Evolutionary conservation across 1,140 invertebrate genomes (phyloP).

Genomic region (Drosophila sp.): DNA sequence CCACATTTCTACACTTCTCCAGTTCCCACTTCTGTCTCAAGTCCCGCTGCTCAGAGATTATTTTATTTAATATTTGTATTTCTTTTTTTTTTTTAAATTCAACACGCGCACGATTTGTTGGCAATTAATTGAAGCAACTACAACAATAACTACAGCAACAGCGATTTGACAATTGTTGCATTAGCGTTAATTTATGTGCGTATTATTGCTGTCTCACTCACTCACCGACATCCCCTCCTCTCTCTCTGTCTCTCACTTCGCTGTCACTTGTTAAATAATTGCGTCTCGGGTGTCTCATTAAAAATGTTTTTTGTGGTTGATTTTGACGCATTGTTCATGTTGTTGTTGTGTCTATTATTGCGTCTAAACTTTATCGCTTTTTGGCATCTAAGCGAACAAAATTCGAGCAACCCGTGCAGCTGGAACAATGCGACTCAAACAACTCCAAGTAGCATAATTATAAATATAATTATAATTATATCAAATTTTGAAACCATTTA

Average conservation of each 20-base stretch:
- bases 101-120: constrained; percentile 58
- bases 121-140: constrained; percentile 67
- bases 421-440: constrained; percentile 46
- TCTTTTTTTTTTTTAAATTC: neutral
- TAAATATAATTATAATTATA: constrained; percentile 67
- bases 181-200: constrained; percentile 58
- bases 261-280: constrained; percentile 34
- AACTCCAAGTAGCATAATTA: constrained; percentile 68
- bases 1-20: too few species aligned
- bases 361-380: constrained; percentile 63
- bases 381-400: constrained; percentile 45
- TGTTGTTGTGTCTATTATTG: constrained; percentile 66
- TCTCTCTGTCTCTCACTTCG: constrained; percentile 11
- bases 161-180: constrained; percentile 68
- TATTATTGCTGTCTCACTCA: constrained; percentile 28
- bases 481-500: constrained; percentile 83
- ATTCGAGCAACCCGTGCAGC: neutral
- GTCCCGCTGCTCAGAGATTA: neutral
- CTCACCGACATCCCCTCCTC: constrained; percentile 4
- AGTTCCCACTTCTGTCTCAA: neutral
- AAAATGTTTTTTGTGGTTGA: constrained; percentile 43
- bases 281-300: constrained; percentile 53
- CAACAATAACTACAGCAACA: constrained; percentile 30
- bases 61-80: too few species aligned
- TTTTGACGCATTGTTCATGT: constrained; percentile 31